These are phyloP conservation scores for Zoanthus gigantus DNA, from an alignment of 92 coral and sea anemone species.

Conservation along the genomic window DNA sequence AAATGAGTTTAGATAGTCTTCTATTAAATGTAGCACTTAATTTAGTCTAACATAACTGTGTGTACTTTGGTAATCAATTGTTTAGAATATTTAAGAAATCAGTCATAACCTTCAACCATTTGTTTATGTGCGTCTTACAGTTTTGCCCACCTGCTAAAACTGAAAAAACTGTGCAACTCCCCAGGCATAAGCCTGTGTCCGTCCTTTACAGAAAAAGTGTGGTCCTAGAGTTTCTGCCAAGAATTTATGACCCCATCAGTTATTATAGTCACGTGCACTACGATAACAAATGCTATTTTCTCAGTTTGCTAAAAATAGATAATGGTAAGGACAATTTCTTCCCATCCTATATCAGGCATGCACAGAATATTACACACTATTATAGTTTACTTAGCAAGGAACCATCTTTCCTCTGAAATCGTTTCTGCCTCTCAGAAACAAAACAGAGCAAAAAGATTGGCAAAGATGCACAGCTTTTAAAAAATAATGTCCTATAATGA, in stretches of 20 bases:
- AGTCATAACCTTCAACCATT: not conserved
- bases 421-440: not conserved
- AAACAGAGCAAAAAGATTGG: not conserved
- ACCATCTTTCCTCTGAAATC: not conserved
- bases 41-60: not conserved
- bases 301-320: not conserved
- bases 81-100: not conserved
- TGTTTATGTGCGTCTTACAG: not conserved
- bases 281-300: not conserved
- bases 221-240: not conserved
- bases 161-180: not conserved
- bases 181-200: conserved; percentile 4
- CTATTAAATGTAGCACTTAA: not conserved
- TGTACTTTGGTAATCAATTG: not conserved
- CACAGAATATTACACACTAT: not conserved
- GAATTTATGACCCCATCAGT: not conserved
- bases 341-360: not conserved
- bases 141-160: not conserved
- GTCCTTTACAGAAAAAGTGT: conserved; percentile 1
- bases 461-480: not conserved
- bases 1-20: not conserved
- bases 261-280: not conserved
- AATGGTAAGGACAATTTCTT: not conserved
- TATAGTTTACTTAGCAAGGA: not conserved
- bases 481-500: not conserved